These are phyloP conservation scores for Lithophane ornitopus DNA, from an alignment of 2,888 invertebrate genomes.

Conservation along the genomic window DNA sequence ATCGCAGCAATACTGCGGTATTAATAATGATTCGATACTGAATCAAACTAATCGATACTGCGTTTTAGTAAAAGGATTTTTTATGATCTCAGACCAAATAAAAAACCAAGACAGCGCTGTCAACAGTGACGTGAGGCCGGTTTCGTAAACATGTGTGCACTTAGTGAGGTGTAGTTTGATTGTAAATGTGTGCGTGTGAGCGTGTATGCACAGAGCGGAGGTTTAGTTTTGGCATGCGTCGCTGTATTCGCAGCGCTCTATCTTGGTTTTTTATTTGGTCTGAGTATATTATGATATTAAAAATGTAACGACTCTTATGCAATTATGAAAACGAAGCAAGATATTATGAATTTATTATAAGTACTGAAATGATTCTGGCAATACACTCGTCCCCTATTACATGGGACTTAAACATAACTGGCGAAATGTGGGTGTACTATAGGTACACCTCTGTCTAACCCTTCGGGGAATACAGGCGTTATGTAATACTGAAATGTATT, in stretches of 20 bases:
- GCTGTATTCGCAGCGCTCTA: no score
- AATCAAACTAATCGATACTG: no score
- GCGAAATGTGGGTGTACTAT: neutral
- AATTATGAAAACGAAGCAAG: slow-evolving; percentile 25
- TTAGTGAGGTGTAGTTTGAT: no score
- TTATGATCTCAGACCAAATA: neutral
- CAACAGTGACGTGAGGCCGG: no score
- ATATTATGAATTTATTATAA: slow-evolving; percentile 42
- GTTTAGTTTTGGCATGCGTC: no score
- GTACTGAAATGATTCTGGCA: neutral
- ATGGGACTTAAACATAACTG: neutral
- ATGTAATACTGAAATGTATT: neutral
- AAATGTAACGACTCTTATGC: slow-evolving; percentile 35
- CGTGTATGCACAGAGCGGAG: no score
- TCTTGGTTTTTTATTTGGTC: no score
- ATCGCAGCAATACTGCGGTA: neutral
- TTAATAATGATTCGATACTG: neutral
- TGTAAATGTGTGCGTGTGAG: no score
- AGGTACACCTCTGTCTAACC: no score
- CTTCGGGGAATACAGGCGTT: no score
- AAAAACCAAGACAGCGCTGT: no score
- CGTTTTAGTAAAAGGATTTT: neutral
- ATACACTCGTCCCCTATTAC: neutral
- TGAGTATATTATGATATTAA: slow-evolving; percentile 8
- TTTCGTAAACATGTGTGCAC: no score